phyloP scores from a whole-genome alignment of 2,113 vertebrate genomes.

The Rattus norvegicus region GRCr8 NC_086029.1:78639501-78640000 shows the following conservation, averaged over 20 bases:
- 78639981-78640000: too few species aligned
- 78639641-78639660: conserved; percentile 96
- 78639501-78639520: neutral
- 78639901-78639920: too few species aligned
- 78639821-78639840: neutral
- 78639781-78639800: neutral
- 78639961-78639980: too few species aligned
- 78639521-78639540: neutral
- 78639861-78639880: too few species aligned
- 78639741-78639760: neutral
- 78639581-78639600: neutral
- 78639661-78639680: conserved; percentile 98
- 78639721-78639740: neutral
- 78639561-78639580: neutral
- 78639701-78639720: conserved; percentile 51
- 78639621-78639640: conserved; percentile 86
- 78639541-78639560: neutral
- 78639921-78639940: too few species aligned
- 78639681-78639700: conserved; percentile 91
- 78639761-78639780: neutral
- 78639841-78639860: neutral
- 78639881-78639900: too few species aligned
- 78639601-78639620: neutral
- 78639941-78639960: too few species aligned
- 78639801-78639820: neutral